These are phyloP conservation scores for Metallyticus violacea DNA, from an alignment of 2,888 invertebrate genomes.

Conservation along the genomic window DNA sequence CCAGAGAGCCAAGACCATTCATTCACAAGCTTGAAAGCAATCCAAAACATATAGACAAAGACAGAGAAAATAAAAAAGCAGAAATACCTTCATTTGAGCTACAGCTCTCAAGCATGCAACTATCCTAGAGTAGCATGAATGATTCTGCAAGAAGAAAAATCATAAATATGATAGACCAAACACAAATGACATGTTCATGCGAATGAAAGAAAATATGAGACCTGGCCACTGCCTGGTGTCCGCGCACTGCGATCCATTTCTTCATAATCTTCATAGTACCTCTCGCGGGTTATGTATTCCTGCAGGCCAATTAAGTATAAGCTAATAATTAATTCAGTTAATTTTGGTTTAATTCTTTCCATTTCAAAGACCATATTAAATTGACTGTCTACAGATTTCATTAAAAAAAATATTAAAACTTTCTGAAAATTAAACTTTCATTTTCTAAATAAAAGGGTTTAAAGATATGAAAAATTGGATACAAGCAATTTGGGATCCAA, in stretches of 20 bases:
- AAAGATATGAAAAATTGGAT: no score
- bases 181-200: neutral
- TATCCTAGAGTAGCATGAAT: neutral
- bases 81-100: neutral
- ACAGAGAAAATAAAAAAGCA: no score
- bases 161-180: neutral
- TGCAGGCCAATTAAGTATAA: neutral
- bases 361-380: no score
- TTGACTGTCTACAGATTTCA: no score
- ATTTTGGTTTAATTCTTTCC: no score
- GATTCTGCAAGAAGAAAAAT: neutral
- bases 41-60: no score
- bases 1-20: no score
- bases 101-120: neutral
- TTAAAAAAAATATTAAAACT: no score
- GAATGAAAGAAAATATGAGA: neutral
- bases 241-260: neutral
- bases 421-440: no score
- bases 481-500: no score
- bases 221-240: slow-evolving; percentile 10
- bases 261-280: slow-evolving; percentile 20
- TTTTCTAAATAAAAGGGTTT: no score
- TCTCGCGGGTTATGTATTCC: slow-evolving; percentile 9
- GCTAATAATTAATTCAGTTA: neutral
- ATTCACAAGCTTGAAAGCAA: no score